phyloP scores from a whole-genome alignment of 2,797 vertebrate genomes.

The Sylvia borin region DNA sequence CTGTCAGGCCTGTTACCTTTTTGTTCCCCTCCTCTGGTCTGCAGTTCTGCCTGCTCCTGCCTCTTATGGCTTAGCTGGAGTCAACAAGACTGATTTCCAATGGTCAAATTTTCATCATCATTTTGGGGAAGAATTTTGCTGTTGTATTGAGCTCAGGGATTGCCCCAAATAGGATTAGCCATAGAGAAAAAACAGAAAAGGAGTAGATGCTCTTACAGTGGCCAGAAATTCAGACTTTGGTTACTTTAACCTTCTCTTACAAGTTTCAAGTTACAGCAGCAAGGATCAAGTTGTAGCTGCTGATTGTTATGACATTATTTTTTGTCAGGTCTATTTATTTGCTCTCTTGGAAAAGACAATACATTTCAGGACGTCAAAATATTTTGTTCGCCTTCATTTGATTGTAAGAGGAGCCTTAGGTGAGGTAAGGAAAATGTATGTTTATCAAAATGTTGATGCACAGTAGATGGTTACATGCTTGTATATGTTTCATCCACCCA shows the following conservation, averaged over 20 bases:
- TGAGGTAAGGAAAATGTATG: constrained; percentile 3
- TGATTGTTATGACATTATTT: constrained; percentile 57
- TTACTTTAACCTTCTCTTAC: constrained; percentile 28
- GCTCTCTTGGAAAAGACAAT: background rate
- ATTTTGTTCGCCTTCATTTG: constrained; percentile 34
- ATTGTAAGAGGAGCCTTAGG: constrained; percentile 16
- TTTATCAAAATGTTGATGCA: background rate
- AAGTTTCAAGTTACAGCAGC: constrained; percentile 35
- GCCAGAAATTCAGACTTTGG: background rate
- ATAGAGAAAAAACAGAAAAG: background rate
- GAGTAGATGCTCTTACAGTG: background rate
- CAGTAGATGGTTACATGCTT: background rate
- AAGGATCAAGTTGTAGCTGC: constrained; percentile 24
- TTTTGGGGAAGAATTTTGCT: background rate
- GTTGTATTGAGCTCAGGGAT: background rate
- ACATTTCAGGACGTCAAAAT: constrained; percentile 22
- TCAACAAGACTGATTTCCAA: background rate
- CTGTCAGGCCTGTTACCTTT: background rate
- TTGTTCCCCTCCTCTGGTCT: background rate
- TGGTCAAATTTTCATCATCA: constrained; percentile 18
- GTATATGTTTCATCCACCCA: background rate
- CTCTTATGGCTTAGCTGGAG: background rate
- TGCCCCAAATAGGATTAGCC: background rate
- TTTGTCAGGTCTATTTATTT: constrained; percentile 60
- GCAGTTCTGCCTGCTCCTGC: background rate